Evolutionary conservation across 2,888 invertebrate genomes (phyloP).

Genomic region (Conchocele bisecta): DNA sequence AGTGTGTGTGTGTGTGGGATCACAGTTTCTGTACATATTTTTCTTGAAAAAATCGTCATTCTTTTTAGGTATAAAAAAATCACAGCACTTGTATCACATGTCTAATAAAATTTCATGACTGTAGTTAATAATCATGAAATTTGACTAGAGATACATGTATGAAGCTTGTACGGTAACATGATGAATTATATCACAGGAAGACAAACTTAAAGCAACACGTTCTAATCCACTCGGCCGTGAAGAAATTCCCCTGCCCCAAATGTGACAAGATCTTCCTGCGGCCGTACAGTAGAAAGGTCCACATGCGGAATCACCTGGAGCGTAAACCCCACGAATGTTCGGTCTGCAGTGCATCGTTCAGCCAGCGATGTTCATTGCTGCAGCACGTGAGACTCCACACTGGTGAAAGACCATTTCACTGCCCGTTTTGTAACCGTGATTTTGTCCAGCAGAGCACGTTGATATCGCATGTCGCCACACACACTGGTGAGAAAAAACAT

Average conservation of each 20-base stretch:
- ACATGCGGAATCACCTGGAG: constrained; percentile 7
- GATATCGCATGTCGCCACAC: constrained; percentile 39
- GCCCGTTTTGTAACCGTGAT: constrained; percentile 14
- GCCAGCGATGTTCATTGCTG: not conserved
- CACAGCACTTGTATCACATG: too few species aligned
- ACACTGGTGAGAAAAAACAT: constrained; percentile 49
- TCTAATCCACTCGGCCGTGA: not conserved
- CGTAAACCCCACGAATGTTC: constrained; percentile 7
- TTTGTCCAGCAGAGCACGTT: constrained; percentile 40
- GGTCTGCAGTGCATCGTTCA: constrained; percentile 3
- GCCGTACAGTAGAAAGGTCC: constrained; percentile 8
- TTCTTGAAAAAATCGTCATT: too few species aligned
- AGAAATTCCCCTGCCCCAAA: not conserved
- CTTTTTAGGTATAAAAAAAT: too few species aligned
- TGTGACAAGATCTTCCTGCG: constrained; percentile 1
- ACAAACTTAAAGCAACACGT: constrained; percentile 4
- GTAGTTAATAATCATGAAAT: too few species aligned
- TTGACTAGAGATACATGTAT: too few species aligned
- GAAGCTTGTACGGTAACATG: too few species aligned
- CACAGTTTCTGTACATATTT: too few species aligned
- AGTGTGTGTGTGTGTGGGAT: too few species aligned
- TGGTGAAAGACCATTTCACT: constrained; percentile 6
- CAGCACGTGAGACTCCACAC: constrained; percentile 6
- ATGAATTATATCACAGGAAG: too few species aligned
- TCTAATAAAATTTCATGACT: too few species aligned